These are phyloP conservation scores for Masnerella sp. DNA, from an alignment of 2,888 invertebrate genomes.

Conservation along the genomic window DNA sequence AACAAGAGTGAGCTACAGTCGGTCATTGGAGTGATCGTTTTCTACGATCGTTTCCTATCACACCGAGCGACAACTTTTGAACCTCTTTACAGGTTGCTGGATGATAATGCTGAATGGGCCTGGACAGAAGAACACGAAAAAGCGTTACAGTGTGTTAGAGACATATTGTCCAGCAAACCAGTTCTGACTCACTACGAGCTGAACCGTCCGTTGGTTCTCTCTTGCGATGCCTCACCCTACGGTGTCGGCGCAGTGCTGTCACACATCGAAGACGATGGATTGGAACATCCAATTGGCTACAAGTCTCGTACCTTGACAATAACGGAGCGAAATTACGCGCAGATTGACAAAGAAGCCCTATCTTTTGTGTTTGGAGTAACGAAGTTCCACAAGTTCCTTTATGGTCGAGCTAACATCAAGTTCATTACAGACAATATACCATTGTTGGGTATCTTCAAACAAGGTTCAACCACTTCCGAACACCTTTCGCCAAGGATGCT, in stretches of 20 bases:
- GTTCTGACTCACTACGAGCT: conserved; percentile 59
- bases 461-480: conserved; percentile 23
- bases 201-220: conserved; percentile 64
- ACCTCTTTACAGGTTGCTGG: background rate
- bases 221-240: conserved; percentile 74
- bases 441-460: conserved; percentile 35
- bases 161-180: conserved; percentile 26
- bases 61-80: conserved; percentile 2
- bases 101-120: conserved; percentile 53
- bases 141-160: conserved; percentile 62
- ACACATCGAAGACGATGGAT: conserved; percentile 46
- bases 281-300: conserved; percentile 59
- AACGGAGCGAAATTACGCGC: conserved; percentile 58
- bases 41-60: conserved; percentile 1
- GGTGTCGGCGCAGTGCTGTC: conserved; percentile 69
- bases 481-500: conserved; percentile 29
- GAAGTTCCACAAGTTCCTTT: conserved; percentile 63
- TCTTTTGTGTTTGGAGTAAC: conserved; percentile 62
- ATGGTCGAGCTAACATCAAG: conserved; percentile 63
- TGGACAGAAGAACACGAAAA: conserved; percentile 64
- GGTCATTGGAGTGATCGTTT: background rate
- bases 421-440: conserved; percentile 73
- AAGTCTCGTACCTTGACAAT: conserved; percentile 55
- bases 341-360: conserved; percentile 63
- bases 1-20: background rate